A percentile compares a stretch with the other conserved stretches of the same genome.
Evolutionary conservation across 2,888 invertebrate species (phyloP).

Genomic region (Hypolimnas misippus): DNA sequence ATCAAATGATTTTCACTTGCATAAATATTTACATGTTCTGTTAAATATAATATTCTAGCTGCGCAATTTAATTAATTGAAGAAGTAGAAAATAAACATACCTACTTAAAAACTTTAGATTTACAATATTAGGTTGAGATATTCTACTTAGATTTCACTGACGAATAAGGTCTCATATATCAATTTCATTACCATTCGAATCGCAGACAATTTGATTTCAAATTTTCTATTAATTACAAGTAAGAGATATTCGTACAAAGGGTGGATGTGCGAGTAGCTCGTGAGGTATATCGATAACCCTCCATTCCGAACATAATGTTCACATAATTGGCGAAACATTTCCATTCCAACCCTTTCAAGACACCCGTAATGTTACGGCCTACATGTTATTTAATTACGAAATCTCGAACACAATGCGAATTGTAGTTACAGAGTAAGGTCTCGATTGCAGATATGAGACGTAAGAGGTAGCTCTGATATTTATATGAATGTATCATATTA

Average conservation of each 20-base stretch:
- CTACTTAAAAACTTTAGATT: too few species aligned
- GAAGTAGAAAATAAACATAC: too few species aligned
- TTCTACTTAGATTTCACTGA: too few species aligned
- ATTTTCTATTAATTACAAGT: conserved; percentile 21
- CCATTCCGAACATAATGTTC: conserved; percentile 80
- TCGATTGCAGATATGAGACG: conserved; percentile 42
- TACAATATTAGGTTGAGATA: too few species aligned
- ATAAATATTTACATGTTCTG: too few species aligned
- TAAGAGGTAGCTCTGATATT: conserved; percentile 15
- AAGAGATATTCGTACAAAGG: conserved; percentile 32
- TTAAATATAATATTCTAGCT: too few species aligned
- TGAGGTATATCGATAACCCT: conserved; percentile 73
- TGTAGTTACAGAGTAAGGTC: conserved; percentile 56
- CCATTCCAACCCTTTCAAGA: conserved; percentile 82
- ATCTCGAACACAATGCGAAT: conserved; percentile 80
- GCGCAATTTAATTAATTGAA: too few species aligned
- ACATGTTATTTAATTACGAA: conserved; percentile 84
- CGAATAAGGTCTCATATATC: neutral
- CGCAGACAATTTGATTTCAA: conserved; percentile 12
- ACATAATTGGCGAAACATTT: conserved; percentile 84
- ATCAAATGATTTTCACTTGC: too few species aligned
- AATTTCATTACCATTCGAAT: conserved; percentile 17
- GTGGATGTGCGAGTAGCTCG: conserved; percentile 26
- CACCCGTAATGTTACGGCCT: conserved; percentile 78
- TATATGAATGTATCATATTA: neutral